These are phyloP conservation scores for Fragum fragum DNA, from an alignment of 2,888 invertebrate species.

Conservation along the genomic window DNA sequence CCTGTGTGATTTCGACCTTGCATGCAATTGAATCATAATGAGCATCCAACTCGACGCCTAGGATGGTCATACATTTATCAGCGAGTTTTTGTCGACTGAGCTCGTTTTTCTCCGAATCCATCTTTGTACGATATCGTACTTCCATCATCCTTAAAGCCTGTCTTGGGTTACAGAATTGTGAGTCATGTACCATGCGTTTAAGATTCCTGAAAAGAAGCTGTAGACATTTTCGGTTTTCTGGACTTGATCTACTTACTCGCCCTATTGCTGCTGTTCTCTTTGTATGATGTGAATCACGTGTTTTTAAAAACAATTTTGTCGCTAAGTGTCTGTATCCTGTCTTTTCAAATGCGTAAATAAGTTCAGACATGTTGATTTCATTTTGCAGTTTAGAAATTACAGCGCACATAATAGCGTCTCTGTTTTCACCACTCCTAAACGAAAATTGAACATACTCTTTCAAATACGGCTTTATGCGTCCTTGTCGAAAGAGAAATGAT, in stretches of 20 bases:
- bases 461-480: background rate
- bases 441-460: background rate
- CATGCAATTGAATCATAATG: background rate
- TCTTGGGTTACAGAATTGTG: conserved; percentile 50
- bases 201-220: conserved; percentile 38
- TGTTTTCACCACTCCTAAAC: background rate
- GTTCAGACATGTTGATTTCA: background rate
- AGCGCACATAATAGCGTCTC: background rate
- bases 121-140: conserved; percentile 7
- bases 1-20: background rate
- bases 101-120: conserved; percentile 42
- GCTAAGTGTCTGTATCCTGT: background rate
- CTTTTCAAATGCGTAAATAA: background rate
- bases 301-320: background rate
- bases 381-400: background rate
- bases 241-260: background rate
- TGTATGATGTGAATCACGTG: background rate
- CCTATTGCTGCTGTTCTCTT: background rate
- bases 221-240: conserved; percentile 1
- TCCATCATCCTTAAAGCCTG: conserved; percentile 49
- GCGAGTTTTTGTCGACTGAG: conserved; percentile 37
- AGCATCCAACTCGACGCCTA: conserved; percentile 34
- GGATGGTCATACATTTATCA: conserved; percentile 46
- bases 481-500: background rate
- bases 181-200: conserved; percentile 51